Evolutionary conservation across 35 echinoderm and acorn worm species (phyloP), one percentile per base, ranked within the genome.

Genomic region (Ophiothrix spiculata): DNA sequence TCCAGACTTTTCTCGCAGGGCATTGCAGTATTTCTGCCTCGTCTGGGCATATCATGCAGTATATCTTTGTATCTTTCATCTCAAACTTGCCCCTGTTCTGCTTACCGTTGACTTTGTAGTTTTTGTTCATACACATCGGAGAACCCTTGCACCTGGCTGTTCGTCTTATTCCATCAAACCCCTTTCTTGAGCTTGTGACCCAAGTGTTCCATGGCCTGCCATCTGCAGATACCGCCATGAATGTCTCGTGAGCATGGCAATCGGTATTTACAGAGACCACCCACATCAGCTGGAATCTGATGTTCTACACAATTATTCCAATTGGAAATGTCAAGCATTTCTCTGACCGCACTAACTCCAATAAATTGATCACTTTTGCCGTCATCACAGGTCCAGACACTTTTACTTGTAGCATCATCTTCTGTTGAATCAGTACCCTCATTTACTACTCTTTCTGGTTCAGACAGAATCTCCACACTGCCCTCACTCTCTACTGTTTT

Each of bases 41-140:
- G 16, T 80, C 4, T 39, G 25, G 25, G 32, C 78, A 80, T 25
- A 80, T 37, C 39, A 28, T 38, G 36, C 78, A 80, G 25, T 28
- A 39, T 39, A 38, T 11, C 1, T 37, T 34, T 0, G 6, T 0
- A 23, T 21, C 36, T 4, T 25, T 31, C 4, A 11, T 80, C 19
- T 39, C 40, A 80, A 80, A 39, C 16, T 80, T 34, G 25, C 78
- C 78, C 4, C 78, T 37, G 78, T 80, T 80, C 4, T 16, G 37
- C 34, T 37, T 17, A 1, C 78, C 33, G 39, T 80, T 39, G 16
- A 80, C 1, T 39, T 39, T 39, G 25, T 10, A 80, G 15, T 37
- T 37, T 31, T 41, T 80, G 17, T 29, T 80, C 3, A 1, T 0
- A 3, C 78, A 69, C 2, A n/a, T n/a, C 3, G 60, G 60, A 69